Evolutionary conservation across 2,888 invertebrate species (phyloP).

Genomic region (Allygus modestus): DNA sequence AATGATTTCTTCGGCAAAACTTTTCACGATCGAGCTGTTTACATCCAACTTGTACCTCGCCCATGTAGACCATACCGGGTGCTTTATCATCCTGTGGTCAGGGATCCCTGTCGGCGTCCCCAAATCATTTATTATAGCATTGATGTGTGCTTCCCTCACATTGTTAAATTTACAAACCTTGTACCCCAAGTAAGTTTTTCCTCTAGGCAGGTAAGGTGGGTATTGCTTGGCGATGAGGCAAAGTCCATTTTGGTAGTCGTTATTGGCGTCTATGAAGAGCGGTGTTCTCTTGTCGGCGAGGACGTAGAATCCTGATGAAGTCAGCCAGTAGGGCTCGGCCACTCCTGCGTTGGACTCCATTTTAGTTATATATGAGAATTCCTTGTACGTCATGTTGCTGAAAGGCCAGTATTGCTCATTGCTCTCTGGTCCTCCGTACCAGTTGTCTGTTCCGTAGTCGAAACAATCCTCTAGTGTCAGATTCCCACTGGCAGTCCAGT

Average conservation of each 20-base stretch:
- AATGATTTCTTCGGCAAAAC: conserved; percentile 83
- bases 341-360: conserved; percentile 78
- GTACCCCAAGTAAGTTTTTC: conserved; percentile 76
- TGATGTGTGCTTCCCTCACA: conserved; percentile 80
- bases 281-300: conserved; percentile 81
- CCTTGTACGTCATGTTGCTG: conserved; percentile 77
- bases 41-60: conserved; percentile 85
- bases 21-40: conserved; percentile 79
- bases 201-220: conserved; percentile 70
- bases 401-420: conserved; percentile 82
- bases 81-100: conserved; percentile 82
- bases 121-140: conserved; percentile 80
- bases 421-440: conserved; percentile 84
- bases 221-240: conserved; percentile 74
- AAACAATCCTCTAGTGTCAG: conserved; percentile 68
- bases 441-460: conserved; percentile 74
- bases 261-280: conserved; percentile 81
- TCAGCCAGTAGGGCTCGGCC: conserved; percentile 85
- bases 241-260: conserved; percentile 72
- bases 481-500: conserved; percentile 47
- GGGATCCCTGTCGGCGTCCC: conserved; percentile 81
- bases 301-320: conserved; percentile 82
- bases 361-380: conserved; percentile 80
- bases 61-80: conserved; percentile 95
- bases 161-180: conserved; percentile 80